Percentiles rank a stretch among this genome's conserved stretches.
These are phyloP conservation scores for Drosophila mettleri DNA, from an alignment of 2,888 invertebrate species.

Conservation along the genomic window DNA sequence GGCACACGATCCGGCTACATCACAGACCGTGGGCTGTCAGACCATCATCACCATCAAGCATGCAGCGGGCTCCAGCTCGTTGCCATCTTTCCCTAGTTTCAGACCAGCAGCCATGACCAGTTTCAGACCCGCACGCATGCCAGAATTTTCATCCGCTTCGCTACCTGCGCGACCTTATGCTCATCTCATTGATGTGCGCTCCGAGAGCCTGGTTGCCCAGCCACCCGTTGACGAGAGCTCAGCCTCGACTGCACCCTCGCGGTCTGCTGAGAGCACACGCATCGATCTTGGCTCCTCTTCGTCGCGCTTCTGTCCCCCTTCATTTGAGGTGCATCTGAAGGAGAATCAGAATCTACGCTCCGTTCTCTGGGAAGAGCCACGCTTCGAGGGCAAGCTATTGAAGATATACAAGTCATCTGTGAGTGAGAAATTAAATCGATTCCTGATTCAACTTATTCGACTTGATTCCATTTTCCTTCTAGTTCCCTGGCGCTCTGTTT, in stretches of 20 bases:
- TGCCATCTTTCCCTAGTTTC: neutral
- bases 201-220: conserved; percentile 17
- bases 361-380: conserved; percentile 89
- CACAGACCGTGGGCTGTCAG: conserved; percentile 87
- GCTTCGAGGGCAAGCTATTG: conserved; percentile 85
- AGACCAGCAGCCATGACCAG: neutral
- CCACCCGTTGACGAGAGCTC: neutral
- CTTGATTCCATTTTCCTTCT: too few relatives aligned
- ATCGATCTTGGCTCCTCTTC: conserved; percentile 59
- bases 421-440: conserved; percentile 51
- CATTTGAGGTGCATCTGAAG: conserved; percentile 87
- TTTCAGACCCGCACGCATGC: neutral
- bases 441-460: neutral
- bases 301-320: conserved; percentile 87
- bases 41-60: conserved; percentile 87
- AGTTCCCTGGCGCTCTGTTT: conserved; percentile 88
- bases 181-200: conserved; percentile 13
- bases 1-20: conserved; percentile 86
- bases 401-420: conserved; percentile 87
- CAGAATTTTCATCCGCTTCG: neutral
- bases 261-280: conserved; percentile 29
- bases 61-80: conserved; percentile 78
- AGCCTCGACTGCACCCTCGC: neutral
- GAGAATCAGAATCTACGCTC: conserved; percentile 86
- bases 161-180: conserved; percentile 18